Evolutionary conservation across 2,888 invertebrate species (phyloP), one percentile per base, ranked within the genome.

Genomic region (Aproaerema taeniolella): DNA sequence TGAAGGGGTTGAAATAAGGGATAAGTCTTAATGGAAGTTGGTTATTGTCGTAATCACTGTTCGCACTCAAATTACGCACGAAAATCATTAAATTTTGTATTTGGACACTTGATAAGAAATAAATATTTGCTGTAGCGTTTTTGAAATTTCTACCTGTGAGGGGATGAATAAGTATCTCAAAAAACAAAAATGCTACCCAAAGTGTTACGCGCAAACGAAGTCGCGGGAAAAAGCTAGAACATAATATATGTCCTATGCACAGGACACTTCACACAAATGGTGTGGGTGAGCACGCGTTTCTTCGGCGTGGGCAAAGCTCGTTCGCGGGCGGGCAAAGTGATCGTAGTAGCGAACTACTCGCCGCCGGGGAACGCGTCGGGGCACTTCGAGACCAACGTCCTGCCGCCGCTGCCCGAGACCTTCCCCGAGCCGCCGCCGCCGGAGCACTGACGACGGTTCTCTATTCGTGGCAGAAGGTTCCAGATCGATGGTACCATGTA

Each of bases 181-280:
- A 8, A 6, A 6, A 20, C 4, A 8, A 4, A 20, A 20, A 20
- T 8, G 20, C 20, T 4, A 20, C 20, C 5, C 20, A 8, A 20
- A 20, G 20, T 20, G 8, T 20, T 20, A 4, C 20, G 8, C 20
- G 20, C 20, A 8, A 8, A 20, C 20, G 20, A 20, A 20, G 20
- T 20, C 20, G 20, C 20, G 20, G 20, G 20, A 6, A 20, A n/a
- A 4, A 20, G 20, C 20, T 20, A 20, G 20, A n/a, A n/a, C n/a
- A n/a, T n/a, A n/a, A n/a, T n/a, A n/a, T n/a, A n/a, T 20, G 4
- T 20, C 14, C 36, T 50, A 43, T 12, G 7, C 12, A 2, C 74
- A 94, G 95, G 95, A 42, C 95, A 95, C 72, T 95, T 95, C 74
- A 94, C 95, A 0, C 95, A 95, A 79, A 88, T 96, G 72, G 93